Evolutionary conservation across 2,888 invertebrate genomes (phyloP).

Genomic region (Euplagia quadripunctaria): DNA sequence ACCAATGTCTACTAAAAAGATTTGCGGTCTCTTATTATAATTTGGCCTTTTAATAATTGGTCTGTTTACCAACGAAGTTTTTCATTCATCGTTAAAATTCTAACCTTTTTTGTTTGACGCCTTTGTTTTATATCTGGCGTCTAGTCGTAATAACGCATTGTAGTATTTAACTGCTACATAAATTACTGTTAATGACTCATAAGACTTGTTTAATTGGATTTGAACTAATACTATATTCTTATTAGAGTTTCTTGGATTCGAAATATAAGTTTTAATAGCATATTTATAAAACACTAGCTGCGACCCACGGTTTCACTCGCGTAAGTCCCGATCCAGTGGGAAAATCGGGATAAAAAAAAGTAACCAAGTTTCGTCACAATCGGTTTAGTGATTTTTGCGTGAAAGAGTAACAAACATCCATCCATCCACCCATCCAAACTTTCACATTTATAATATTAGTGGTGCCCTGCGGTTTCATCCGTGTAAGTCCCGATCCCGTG

Average conservation of each 20-base stretch:
- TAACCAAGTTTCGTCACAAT: too few relatives aligned
- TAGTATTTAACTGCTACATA: conserved; percentile 17
- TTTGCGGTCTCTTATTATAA: neutral
- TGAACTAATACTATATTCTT: conserved; percentile 10
- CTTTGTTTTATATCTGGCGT: neutral
- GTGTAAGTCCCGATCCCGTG: too few relatives aligned
- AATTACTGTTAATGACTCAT: conserved; percentile 19
- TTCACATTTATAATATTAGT: too few relatives aligned
- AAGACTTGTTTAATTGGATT: conserved; percentile 15
- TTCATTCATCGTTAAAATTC: neutral
- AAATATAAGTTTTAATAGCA: neutral
- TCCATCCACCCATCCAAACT: too few relatives aligned
- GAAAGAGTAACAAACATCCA: too few relatives aligned
- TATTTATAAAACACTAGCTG: neutral
- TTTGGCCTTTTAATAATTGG: neutral
- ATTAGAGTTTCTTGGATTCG: neutral
- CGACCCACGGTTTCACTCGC: too few relatives aligned
- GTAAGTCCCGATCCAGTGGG: too few relatives aligned
- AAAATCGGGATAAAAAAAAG: too few relatives aligned
- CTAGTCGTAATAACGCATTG: neutral
- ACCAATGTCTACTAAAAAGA: neutral
- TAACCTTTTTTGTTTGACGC: neutral
- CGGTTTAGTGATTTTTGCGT: too few relatives aligned
- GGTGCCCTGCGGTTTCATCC: too few relatives aligned
- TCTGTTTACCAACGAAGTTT: neutral